Conservation (phyloP, 1,140 invertebrate species). For the Chlorops oryzae region DNA sequence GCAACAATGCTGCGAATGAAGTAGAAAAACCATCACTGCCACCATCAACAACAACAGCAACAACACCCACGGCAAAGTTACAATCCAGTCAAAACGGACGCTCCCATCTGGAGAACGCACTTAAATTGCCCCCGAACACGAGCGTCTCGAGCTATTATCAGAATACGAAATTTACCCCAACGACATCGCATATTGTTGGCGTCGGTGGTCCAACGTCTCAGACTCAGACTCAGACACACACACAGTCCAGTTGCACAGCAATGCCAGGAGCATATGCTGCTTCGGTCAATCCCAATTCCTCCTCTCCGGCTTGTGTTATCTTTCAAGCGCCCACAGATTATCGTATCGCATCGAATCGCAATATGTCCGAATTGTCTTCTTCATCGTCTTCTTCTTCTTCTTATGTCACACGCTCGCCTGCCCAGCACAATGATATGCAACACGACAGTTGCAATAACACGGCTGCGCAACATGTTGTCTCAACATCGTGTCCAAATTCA, state of each 20-base stretch:
- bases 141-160: slow-evolving; percentile 45
- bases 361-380: too few species aligned
- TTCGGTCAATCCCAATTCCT: too few species aligned
- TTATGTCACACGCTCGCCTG: too few species aligned
- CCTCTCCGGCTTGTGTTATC: not conserved
- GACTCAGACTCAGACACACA: not conserved
- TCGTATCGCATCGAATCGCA: too few species aligned
- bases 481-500: too few species aligned
- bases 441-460: not conserved
- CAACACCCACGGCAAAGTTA: slow-evolving; percentile 6
- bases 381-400: too few species aligned
- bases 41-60: slow-evolving; percentile 13
- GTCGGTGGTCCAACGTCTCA: too few species aligned
- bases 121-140: slow-evolving; percentile 40
- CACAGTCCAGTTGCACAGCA: not conserved
- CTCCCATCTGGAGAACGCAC: slow-evolving; percentile 39
- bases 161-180: slow-evolving; percentile 30
- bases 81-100: slow-evolving; percentile 19
- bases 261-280: too few species aligned
- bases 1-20: too few species aligned
- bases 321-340: slow-evolving; percentile 20
- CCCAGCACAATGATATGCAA: not conserved
- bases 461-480: not conserved
- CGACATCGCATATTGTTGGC: too few species aligned
- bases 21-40: too few species aligned